Percentiles rank a stretch among this genome's conserved stretches.
Evolutionary conservation across 2,888 invertebrate genomes (phyloP).

Genomic region (Thecophora atra): DNA sequence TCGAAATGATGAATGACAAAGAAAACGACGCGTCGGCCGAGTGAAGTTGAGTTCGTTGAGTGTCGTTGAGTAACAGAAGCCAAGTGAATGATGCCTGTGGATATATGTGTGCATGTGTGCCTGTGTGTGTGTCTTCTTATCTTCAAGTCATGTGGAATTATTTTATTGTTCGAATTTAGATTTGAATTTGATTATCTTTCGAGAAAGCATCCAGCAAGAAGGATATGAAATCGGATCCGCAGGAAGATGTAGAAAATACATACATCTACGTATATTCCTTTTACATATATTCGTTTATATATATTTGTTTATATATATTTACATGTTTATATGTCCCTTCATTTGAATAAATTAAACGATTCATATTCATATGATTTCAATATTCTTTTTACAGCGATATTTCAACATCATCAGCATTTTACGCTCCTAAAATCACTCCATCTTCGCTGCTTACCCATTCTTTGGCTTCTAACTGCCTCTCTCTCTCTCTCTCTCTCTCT

Average conservation of each 20-base stretch:
- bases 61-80: neutral
- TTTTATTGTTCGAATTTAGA: slow-evolving; percentile 45
- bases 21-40: slow-evolving; percentile 1
- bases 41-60: slow-evolving; percentile 1
- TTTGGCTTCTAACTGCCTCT: too few relatives aligned
- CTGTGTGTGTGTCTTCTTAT: neutral
- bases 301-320: slow-evolving; percentile 1
- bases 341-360: too few relatives aligned
- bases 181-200: slow-evolving; percentile 45
- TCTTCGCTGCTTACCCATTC: too few relatives aligned
- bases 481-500: neutral
- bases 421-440: too few relatives aligned
- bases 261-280: neutral
- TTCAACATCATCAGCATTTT: too few relatives aligned
- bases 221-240: slow-evolving; percentile 11
- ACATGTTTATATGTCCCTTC: neutral
- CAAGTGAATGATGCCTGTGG: neutral
- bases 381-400: too few relatives aligned
- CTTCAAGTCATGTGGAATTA: slow-evolving; percentile 24
- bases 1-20: neutral
- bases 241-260: neutral
- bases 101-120: slow-evolving; percentile 3
- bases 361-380: too few relatives aligned
- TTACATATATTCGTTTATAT: neutral
- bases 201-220: neutral